Percentiles rank a stretch among this genome's conserved stretches.
Evolutionary conservation across 2,113 vertebrate genomes (phyloP).

Genomic region (Peromyscus polionotus): DNA sequence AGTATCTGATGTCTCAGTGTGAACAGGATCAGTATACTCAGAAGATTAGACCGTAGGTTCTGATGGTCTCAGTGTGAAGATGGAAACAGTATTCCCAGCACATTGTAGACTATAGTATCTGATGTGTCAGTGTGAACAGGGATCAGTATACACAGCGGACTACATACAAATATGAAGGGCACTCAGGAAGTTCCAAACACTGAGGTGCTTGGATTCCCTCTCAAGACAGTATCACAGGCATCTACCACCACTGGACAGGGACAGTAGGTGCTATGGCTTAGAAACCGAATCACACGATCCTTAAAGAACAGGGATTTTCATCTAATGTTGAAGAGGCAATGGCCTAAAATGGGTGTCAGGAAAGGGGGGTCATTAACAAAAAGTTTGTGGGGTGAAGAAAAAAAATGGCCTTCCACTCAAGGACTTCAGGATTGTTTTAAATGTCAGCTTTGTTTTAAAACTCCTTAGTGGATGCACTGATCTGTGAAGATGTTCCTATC

Average conservation of each 20-base stretch:
- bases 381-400: neutral
- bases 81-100: no score
- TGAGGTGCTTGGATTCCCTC: neutral
- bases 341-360: neutral
- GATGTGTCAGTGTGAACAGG: neutral
- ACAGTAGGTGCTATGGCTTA: neutral
- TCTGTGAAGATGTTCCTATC: neutral
- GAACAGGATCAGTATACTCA: no score
- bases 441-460: slow-evolving; percentile 40
- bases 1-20: neutral
- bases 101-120: neutral
- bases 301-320: neutral
- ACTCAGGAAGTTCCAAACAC: neutral
- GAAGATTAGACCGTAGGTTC: no score
- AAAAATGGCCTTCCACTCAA: neutral
- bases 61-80: no score
- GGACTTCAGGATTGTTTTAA: neutral
- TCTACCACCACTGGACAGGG: neutral
- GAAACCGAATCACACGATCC: neutral
- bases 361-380: neutral
- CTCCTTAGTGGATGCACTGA: neutral
- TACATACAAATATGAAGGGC: neutral
- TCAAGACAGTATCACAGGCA: neutral
- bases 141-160: neutral
- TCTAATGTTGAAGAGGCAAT: neutral